These are phyloP conservation scores for Cephalopholis sonnerati DNA, from an alignment of 2,113 vertebrate genomes.

Conservation along the genomic window DNA sequence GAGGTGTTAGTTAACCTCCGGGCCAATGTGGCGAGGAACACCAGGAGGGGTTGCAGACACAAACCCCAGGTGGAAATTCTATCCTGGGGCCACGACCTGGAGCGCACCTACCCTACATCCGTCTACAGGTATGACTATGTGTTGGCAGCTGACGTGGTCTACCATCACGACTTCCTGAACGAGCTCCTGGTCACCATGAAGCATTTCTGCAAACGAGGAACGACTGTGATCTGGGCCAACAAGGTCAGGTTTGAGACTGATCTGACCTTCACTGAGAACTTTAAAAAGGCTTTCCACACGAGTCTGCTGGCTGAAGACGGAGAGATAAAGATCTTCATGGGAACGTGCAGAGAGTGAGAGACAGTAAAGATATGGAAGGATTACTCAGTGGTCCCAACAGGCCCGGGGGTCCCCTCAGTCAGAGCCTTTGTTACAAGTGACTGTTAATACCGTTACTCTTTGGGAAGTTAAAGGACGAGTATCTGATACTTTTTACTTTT, in stretches of 20 bases:
- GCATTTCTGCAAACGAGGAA: constrained; percentile 90
- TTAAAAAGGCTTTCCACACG: constrained; percentile 85
- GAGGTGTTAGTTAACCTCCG: constrained; percentile 88
- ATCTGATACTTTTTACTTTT: too few relatives aligned
- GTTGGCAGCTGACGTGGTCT: constrained; percentile 92
- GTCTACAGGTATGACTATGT: constrained; percentile 89
- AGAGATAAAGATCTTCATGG: constrained; percentile 90
- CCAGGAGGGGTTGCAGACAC: constrained; percentile 78
- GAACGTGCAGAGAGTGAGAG: constrained; percentile 61
- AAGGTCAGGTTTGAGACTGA: constrained; percentile 91
- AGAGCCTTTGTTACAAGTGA: neutral
- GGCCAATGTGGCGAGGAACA: constrained; percentile 83
- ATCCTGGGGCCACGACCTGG: constrained; percentile 88
- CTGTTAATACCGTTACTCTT: neutral
- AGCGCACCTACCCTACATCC: constrained; percentile 82
- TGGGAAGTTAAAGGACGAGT: neutral
- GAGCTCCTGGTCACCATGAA: constrained; percentile 90
- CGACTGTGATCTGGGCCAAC: constrained; percentile 93
- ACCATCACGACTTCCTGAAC: constrained; percentile 88
- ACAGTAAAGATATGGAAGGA: neutral
- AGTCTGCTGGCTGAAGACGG: constrained; percentile 87
- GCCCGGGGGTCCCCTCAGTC: neutral
- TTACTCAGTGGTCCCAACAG: neutral
- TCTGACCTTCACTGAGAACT: constrained; percentile 87
- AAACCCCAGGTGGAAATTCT: constrained; percentile 88